Evolutionary conservation across 2,113 vertebrate species (phyloP).

Genomic region (Aplodontia rufa): DNA sequence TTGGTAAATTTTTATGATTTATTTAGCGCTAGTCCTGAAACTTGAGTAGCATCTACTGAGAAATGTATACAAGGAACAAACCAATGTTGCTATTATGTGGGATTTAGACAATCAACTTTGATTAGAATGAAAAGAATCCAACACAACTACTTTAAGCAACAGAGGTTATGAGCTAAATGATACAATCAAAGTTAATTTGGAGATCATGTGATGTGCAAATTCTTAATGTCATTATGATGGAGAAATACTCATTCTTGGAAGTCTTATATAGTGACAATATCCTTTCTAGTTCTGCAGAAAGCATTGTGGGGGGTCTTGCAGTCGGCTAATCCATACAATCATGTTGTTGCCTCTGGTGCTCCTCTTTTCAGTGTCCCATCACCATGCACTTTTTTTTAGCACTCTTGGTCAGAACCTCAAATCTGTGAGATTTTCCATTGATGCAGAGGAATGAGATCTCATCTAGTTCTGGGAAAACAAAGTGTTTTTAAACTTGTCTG

Average conservation of each 20-base stretch:
- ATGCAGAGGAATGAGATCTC: background rate
- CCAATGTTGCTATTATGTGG: background rate
- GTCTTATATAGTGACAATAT: background rate
- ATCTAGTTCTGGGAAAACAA: background rate
- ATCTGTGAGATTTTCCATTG: constrained; percentile 32
- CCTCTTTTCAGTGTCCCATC: background rate
- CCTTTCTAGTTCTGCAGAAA: background rate
- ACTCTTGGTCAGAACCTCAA: background rate
- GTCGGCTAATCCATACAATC: background rate
- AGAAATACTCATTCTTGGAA: background rate
- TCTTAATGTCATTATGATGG: background rate
- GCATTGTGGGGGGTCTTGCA: background rate
- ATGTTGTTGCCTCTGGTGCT: background rate
- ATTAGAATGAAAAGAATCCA: background rate
- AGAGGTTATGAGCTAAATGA: background rate
- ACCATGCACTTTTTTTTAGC: background rate
- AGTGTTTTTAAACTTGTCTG: background rate
- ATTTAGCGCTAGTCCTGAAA: background rate
- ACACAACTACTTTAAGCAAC: background rate
- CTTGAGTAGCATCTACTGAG: background rate
- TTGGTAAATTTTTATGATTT: constrained; percentile 15
- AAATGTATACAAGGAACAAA: background rate
- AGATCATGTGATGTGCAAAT: background rate
- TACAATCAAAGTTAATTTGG: background rate
- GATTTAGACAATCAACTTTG: background rate